A percentile compares a stretch with the other conserved stretches of the same genome.
Conservation (phyloP, 2,797 vertebrate genomes). For the Nannoperca australis region DNA sequence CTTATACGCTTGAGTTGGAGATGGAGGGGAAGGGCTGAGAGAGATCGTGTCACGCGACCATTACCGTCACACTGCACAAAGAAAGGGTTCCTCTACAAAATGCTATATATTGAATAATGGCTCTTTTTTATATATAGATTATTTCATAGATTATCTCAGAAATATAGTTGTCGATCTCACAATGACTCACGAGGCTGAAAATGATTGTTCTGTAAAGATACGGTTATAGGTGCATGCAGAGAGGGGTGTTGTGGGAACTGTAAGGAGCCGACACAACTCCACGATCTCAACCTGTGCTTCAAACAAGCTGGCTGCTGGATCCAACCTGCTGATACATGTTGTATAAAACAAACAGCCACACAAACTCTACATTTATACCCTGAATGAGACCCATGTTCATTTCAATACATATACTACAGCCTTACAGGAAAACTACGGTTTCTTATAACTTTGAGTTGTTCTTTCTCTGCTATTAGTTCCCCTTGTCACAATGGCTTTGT, state of each 20-base stretch:
- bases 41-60: slow-evolving; percentile 6
- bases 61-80: slow-evolving; percentile 15
- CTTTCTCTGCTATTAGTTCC: background rate
- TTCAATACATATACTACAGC: background rate
- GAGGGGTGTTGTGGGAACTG: no score
- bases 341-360: no score
- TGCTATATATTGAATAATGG: background rate
- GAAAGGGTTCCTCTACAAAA: background rate
- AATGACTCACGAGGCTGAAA: background rate
- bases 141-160: background rate
- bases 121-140: background rate
- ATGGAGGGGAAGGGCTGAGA: slow-evolving; percentile 26
- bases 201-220: background rate
- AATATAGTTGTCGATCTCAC: background rate
- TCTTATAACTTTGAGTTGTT: background rate
- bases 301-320: background rate
- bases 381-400: background rate
- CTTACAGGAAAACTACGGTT: no score
- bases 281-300: no score
- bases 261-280: no score
- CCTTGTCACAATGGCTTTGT: background rate
- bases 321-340: background rate
- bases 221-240: background rate
- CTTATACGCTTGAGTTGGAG: slow-evolving; percentile 54
- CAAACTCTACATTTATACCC: no score